These are phyloP conservation scores for Sebastiscus tertius DNA, from an alignment of 2,797 vertebrate genomes.

Conservation along the genomic window DNA sequence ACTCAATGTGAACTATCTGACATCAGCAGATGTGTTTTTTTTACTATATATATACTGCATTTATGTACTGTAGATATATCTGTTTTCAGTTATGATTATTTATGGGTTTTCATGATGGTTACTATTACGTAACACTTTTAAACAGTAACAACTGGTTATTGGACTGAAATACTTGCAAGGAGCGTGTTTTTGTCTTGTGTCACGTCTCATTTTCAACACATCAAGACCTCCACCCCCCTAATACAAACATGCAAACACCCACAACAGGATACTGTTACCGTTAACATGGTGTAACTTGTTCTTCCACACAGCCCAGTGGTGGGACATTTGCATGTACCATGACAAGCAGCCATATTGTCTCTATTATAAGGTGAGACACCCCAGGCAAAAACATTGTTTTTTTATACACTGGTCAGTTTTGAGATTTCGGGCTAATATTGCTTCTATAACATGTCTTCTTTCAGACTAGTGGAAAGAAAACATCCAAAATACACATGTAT, in stretches of 20 bases:
- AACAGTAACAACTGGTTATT: slow-evolving; percentile 20
- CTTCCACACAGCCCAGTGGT: not conserved
- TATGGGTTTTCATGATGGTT: slow-evolving; percentile 32
- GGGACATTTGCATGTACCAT: not conserved
- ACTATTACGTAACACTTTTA: not conserved
- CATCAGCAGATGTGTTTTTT: slow-evolving; percentile 23
- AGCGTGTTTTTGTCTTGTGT: slow-evolving; percentile 20
- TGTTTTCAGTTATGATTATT: slow-evolving; percentile 40
- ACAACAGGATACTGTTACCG: not conserved
- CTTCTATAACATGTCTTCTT: too few relatives aligned
- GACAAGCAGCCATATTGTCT: slow-evolving; percentile 15
- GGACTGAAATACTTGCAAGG: slow-evolving; percentile 23
- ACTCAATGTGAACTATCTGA: slow-evolving; percentile 31
- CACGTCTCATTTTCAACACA: slow-evolving; percentile 33
- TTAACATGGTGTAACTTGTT: slow-evolving; percentile 1
- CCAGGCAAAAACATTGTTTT: too few relatives aligned
- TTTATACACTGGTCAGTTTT: too few relatives aligned
- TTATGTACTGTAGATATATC: slow-evolving; percentile 18
- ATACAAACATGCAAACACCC: not conserved
- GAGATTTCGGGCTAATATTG: too few relatives aligned
- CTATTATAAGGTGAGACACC: not conserved
- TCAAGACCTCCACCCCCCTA: not conserved
- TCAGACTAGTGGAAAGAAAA: too few relatives aligned
- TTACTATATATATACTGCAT: slow-evolving; percentile 20
- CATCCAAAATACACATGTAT: too few relatives aligned